Percentiles rank a stretch among this genome's conserved stretches.
Conservation (phyloP, 2,797 vertebrate species). For the Acanthis flammea region DNA sequence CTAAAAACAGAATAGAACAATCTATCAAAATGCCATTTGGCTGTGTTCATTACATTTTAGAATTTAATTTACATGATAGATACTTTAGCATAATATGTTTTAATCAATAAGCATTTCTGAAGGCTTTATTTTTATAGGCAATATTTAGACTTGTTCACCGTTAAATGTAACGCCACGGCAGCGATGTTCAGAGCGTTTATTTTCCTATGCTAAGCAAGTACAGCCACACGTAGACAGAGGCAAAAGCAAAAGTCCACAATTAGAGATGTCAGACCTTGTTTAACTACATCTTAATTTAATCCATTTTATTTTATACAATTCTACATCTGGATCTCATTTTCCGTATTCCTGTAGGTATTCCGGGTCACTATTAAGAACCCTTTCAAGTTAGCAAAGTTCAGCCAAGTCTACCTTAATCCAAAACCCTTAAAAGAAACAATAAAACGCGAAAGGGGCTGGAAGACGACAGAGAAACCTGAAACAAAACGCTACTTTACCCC, state of each 20-base stretch:
- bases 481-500: background rate
- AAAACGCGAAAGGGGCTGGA: background rate
- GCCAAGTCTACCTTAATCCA: slow-evolving; percentile 83
- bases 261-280: slow-evolving; percentile 81
- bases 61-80: slow-evolving; percentile 76
- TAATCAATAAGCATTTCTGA: slow-evolving; percentile 73
- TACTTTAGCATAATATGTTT: slow-evolving; percentile 67
- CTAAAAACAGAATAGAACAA: slow-evolving; percentile 73
- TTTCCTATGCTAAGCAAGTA: slow-evolving; percentile 44
- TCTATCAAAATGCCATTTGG: slow-evolving; percentile 75
- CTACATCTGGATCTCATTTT: slow-evolving; percentile 88
- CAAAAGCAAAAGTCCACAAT: slow-evolving; percentile 67
- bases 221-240: slow-evolving; percentile 19
- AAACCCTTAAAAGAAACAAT: slow-evolving; percentile 74
- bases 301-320: slow-evolving; percentile 72
- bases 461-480: background rate
- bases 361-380: slow-evolving; percentile 86
- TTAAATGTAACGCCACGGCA: slow-evolving; percentile 24
- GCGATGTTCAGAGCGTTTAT: slow-evolving; percentile 21
- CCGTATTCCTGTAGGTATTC: slow-evolving; percentile 85
- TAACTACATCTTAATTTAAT: slow-evolving; percentile 77
- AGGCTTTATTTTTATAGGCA: slow-evolving; percentile 66
- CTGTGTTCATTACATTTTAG: slow-evolving; percentile 70
- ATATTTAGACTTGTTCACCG: slow-evolving; percentile 54
- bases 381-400: slow-evolving; percentile 83